A percentile compares a stretch with the other conserved stretches of the same genome.
Conservation (phyloP, 2,888 invertebrate species). For the Neoitamus cyanurus region DNA sequence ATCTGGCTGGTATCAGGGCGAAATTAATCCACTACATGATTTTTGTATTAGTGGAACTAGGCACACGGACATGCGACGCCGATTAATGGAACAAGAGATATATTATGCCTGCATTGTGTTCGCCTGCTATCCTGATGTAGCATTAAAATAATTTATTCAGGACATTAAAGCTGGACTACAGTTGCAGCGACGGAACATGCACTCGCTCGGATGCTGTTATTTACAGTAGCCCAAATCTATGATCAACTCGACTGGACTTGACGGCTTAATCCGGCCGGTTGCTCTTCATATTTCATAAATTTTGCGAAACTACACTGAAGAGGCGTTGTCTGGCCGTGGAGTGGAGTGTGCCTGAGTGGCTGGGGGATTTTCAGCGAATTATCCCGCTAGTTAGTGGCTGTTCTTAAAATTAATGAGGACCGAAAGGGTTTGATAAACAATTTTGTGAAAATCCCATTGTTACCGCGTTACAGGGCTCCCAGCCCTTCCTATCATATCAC, state of each 20-base stretch:
- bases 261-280: slow-evolving; percentile 43
- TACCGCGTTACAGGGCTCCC: not conserved
- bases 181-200: slow-evolving; percentile 31
- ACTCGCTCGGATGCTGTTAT: slow-evolving; percentile 33
- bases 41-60: slow-evolving; percentile 44
- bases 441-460: slow-evolving; percentile 27
- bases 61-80: slow-evolving; percentile 28
- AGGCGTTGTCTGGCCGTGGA: slow-evolving; percentile 33
- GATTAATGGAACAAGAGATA: slow-evolving; percentile 43
- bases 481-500: not conserved
- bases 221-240: slow-evolving; percentile 41
- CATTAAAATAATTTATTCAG: slow-evolving; percentile 51
- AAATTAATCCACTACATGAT: slow-evolving; percentile 39
- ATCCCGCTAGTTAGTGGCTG: slow-evolving; percentile 19
- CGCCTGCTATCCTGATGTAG: slow-evolving; percentile 35
- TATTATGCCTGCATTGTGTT: slow-evolving; percentile 45
- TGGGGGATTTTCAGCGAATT: slow-evolving; percentile 29
- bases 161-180: slow-evolving; percentile 49
- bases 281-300: slow-evolving; percentile 46
- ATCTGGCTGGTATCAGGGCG: not conserved
- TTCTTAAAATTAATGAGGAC: slow-evolving; percentile 35
- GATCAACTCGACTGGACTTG: slow-evolving; percentile 45
- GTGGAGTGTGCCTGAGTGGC: slow-evolving; percentile 1
- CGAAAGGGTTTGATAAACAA: slow-evolving; percentile 22
- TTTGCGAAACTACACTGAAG: slow-evolving; percentile 36